Percentiles rank a stretch among this genome's conserved stretches.
phyloP scores from a whole-genome alignment of 2,113 vertebrate species.

The Cepphus grylle region DNA sequence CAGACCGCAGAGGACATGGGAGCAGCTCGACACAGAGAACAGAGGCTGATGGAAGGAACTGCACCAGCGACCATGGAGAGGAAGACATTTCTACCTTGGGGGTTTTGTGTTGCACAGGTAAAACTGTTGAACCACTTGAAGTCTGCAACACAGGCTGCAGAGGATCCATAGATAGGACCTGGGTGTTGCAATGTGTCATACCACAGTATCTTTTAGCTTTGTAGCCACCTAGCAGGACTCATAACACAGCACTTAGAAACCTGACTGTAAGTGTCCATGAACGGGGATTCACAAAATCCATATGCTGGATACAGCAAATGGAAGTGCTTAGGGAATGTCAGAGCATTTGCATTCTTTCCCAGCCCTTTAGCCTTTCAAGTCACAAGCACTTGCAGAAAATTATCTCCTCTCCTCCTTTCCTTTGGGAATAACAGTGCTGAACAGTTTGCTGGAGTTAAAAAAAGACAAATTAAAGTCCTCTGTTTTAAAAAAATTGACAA shows the following conservation, averaged over 20 bases:
- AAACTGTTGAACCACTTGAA: background rate
- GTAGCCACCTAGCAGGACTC: background rate
- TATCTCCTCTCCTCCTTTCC: background rate
- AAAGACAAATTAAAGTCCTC: background rate
- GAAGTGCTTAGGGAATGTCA: background rate
- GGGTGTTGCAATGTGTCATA: background rate
- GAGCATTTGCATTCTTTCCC: background rate
- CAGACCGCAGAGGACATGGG: background rate
- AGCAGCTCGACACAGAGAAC: background rate
- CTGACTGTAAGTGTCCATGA: background rate
- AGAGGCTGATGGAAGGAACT: background rate
- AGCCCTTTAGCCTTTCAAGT: background rate
- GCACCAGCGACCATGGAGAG: background rate
- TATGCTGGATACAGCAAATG: background rate
- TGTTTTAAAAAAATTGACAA: background rate
- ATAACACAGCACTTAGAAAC: background rate
- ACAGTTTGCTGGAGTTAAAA: background rate
- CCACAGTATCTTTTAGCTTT: background rate
- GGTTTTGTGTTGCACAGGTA: background rate
- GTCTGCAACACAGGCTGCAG: background rate
- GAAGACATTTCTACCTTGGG: background rate
- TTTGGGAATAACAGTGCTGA: background rate
- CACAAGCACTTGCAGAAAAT: background rate
- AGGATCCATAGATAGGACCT: background rate
- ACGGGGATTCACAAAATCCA: background rate